Conservation (phyloP, 2,797 vertebrate genomes). For the Sciurus carolinensis region DNA sequence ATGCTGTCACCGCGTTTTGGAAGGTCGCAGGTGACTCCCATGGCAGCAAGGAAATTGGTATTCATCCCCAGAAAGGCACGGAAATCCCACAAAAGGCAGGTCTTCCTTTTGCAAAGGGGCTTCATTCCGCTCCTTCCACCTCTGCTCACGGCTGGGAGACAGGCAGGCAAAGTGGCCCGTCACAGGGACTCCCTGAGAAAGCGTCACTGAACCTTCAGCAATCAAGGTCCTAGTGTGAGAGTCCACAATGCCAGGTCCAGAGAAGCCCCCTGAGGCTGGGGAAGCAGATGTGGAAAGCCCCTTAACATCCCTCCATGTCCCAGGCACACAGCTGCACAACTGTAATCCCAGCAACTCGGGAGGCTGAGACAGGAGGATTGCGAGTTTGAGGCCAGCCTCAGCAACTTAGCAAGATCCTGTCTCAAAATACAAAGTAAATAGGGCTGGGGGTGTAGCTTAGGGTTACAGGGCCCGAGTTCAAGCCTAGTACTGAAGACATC, state of each 20-base stretch:
- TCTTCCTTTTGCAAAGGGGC: slow-evolving; percentile 70
- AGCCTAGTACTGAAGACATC: too few species aligned
- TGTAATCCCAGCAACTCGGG: too few species aligned
- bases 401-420: too few species aligned
- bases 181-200: slow-evolving; percentile 44
- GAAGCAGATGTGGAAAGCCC: not conserved
- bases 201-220: slow-evolving; percentile 64
- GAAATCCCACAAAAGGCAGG: slow-evolving; percentile 78
- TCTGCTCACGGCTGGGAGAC: slow-evolving; percentile 57
- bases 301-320: not conserved
- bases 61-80: slow-evolving; percentile 76
- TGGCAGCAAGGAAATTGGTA: slow-evolving; percentile 69
- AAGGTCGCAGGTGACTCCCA: slow-evolving; percentile 77
- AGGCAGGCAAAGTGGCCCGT: not conserved
- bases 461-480: too few species aligned
- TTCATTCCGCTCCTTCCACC: slow-evolving; percentile 81
- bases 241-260: not conserved
- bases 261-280: not conserved
- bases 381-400: too few species aligned
- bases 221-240: not conserved
- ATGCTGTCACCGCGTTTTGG: slow-evolving; percentile 78
- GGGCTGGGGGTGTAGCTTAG: too few species aligned
- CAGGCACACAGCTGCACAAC: too few species aligned
- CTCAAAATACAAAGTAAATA: too few species aligned
- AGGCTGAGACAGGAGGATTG: too few species aligned